These are phyloP conservation scores for Notodonta dromedarius DNA, from an alignment of 2,888 invertebrate genomes.

Conservation along the genomic window DNA sequence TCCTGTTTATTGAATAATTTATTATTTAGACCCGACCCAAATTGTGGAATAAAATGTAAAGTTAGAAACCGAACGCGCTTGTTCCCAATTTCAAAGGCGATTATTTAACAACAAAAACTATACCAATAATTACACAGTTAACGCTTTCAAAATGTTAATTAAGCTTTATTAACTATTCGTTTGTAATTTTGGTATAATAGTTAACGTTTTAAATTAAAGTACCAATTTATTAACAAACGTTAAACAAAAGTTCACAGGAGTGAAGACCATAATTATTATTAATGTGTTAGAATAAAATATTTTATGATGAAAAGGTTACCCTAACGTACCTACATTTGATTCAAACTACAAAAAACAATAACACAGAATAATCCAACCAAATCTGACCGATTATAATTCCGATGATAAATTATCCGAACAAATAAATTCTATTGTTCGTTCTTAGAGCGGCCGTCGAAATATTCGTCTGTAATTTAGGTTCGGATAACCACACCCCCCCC, in stretches of 20 bases:
- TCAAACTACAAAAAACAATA: not conserved
- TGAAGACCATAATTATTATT: too few species aligned
- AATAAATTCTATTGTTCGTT: slow-evolving; percentile 23
- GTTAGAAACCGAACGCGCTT: slow-evolving; percentile 19
- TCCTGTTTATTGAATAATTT: slow-evolving; percentile 47
- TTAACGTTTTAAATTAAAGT: too few species aligned
- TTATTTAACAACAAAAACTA: not conserved
- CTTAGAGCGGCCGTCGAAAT: slow-evolving; percentile 16
- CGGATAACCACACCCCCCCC: slow-evolving; percentile 15
- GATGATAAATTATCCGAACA: slow-evolving; percentile 7
- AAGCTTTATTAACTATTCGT: too few species aligned
- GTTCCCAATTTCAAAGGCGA: slow-evolving; percentile 16
- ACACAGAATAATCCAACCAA: not conserved
- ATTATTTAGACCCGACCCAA: slow-evolving; percentile 32
- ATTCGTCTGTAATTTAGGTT: slow-evolving; percentile 33
- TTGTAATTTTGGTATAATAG: too few species aligned
- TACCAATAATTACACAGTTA: too few species aligned
- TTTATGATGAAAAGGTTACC: too few species aligned
- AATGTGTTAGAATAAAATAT: too few species aligned
- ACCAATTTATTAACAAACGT: too few species aligned
- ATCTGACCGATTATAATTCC: not conserved
- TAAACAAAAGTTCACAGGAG: too few species aligned
- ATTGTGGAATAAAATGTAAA: slow-evolving; percentile 17
- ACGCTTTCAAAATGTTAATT: too few species aligned
- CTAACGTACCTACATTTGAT: not conserved